Evolutionary conservation across 2,797 vertebrate genomes (phyloP).

Genomic region (Lateolabrax maculatus): DNA sequence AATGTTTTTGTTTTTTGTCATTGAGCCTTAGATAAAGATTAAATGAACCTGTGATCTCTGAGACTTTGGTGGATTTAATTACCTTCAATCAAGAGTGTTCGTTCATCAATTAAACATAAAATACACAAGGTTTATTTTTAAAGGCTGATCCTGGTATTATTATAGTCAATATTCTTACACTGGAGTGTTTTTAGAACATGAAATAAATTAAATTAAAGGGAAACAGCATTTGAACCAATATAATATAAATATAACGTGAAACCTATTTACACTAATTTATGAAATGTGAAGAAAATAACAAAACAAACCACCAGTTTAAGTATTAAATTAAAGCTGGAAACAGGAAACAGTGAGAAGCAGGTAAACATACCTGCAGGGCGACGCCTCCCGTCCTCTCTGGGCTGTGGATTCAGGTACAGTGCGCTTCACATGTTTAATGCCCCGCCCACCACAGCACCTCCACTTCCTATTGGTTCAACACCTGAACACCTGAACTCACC

Average conservation of each 20-base stretch:
- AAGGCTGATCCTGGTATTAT: not conserved
- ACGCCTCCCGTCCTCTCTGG: not conserved
- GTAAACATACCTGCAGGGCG: conserved; percentile 38
- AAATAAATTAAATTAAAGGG: too few species aligned
- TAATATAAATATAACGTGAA: not conserved
- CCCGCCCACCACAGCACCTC: conserved; percentile 18
- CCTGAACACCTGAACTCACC: not conserved
- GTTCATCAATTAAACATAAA: not conserved
- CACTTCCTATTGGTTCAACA: not conserved
- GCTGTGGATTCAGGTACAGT: too few species aligned
- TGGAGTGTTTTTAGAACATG: not conserved
- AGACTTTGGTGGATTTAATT: not conserved
- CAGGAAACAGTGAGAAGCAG: not conserved
- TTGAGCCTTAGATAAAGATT: too few species aligned
- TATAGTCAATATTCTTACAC: not conserved
- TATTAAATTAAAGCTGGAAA: not conserved
- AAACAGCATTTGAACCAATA: not conserved
- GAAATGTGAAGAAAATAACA: too few species aligned
- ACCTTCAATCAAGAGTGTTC: not conserved
- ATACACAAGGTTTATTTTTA: not conserved
- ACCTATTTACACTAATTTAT: not conserved
- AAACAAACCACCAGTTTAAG: too few species aligned
- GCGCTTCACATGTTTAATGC: not conserved
- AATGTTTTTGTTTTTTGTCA: too few species aligned
- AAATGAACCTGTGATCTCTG: not conserved